Conservation (phyloP, 2,113 vertebrate species). For the Anoplopoma fimbria region DNA sequence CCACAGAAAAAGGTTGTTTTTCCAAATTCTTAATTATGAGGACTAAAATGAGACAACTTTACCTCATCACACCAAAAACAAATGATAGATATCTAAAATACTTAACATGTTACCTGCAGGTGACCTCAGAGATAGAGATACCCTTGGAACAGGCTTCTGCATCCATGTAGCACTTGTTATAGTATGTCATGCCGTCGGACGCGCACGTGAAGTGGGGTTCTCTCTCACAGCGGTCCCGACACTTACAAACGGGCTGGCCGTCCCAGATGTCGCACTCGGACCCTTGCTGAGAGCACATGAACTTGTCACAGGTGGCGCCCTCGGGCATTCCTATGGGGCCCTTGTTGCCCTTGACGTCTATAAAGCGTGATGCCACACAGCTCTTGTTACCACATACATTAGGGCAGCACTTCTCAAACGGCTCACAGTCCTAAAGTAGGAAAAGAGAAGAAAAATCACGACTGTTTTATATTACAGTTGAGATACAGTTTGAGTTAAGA, state of each 20-base stretch:
- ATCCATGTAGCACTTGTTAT: slow-evolving; percentile 99
- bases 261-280: slow-evolving; percentile 99
- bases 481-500: neutral
- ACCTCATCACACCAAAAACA: slow-evolving; percentile 62
- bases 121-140: slow-evolving; percentile 92
- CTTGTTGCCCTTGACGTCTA: slow-evolving; percentile 92
- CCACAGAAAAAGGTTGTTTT: neutral
- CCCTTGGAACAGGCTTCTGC: slow-evolving; percentile 97
- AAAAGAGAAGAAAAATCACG: slow-evolving; percentile 20
- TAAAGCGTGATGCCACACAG: slow-evolving; percentile 95
- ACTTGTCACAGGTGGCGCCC: slow-evolving; percentile 93
- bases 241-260: slow-evolving; percentile 96
- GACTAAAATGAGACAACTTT: slow-evolving; percentile 36
- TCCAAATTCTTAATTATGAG: slow-evolving; percentile 4
- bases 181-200: slow-evolving; percentile 97
- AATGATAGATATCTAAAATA: slow-evolving; percentile 71
- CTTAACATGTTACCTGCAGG: slow-evolving; percentile 90
- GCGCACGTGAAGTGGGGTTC: slow-evolving; percentile 98
- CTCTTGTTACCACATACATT: slow-evolving; percentile 98
- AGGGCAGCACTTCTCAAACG: slow-evolving; percentile 96
- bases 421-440: slow-evolving; percentile 91
- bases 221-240: slow-evolving; percentile 95
- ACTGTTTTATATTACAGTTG: neutral
- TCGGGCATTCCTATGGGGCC: slow-evolving; percentile 94
- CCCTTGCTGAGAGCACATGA: slow-evolving; percentile 98